Evolutionary conservation across 2,113 vertebrate genomes (phyloP).

Genomic region (Eubucco bourcierii): DNA sequence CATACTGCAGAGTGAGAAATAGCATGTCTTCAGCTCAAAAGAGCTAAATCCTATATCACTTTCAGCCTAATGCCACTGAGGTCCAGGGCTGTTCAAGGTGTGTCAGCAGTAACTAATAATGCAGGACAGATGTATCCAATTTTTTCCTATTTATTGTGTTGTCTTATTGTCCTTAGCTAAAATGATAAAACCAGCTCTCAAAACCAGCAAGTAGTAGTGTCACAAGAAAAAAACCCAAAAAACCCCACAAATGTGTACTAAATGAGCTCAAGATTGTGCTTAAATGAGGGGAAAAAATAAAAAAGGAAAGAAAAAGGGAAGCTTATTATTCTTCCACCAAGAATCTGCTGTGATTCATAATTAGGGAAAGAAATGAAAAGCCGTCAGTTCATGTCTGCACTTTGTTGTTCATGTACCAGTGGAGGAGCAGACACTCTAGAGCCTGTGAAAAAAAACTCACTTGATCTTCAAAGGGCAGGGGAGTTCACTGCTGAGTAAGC

Average conservation of each 20-base stretch:
- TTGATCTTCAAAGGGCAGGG: neutral
- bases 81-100: neutral
- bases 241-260: neutral
- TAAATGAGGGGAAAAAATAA: neutral
- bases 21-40: neutral
- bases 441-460: neutral
- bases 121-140: neutral
- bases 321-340: neutral
- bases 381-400: neutral
- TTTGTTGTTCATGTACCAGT: neutral
- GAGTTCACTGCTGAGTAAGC: neutral
- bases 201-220: neutral
- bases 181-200: neutral
- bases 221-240: neutral
- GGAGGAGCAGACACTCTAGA: neutral
- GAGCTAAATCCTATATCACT: neutral
- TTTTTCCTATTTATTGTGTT: neutral
- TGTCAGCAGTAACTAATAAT: neutral
- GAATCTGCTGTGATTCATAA: conserved; percentile 35
- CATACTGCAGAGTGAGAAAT: neutral
- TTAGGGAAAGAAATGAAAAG: conserved; percentile 16
- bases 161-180: neutral
- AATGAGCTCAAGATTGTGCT: neutral
- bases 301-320: neutral
- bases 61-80: neutral